Evolutionary conservation across 2,888 invertebrate species (phyloP), one percentile per base, ranked within the genome.

Genomic region (Coleophora deauratella): DNA sequence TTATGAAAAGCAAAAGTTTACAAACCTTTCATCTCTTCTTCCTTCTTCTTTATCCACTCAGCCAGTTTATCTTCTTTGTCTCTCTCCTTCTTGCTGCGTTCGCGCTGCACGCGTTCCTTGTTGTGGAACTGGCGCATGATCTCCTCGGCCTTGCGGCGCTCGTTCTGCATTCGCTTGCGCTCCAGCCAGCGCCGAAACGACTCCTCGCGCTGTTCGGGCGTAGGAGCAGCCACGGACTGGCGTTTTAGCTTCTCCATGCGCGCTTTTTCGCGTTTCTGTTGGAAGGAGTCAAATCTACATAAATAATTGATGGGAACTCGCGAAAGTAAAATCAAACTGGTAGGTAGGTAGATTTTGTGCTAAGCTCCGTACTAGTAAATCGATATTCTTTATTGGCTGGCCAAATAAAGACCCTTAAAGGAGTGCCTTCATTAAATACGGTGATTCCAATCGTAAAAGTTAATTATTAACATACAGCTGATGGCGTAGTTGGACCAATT

Each of bases 11-110:
- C n/a, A n/a, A n/a, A n/a, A n/a, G n/a, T n/a, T 21, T 21, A 36
- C 41, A 50, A 62, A 90, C 90, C 82, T 79, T 89, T 88, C 42
- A 87, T 81, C 10, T 80, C 75, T 43, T 88, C 87, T 41, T 89
- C 87, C 49, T 91, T 91, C 51, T 76, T 88, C 37, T 78, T 79
- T 27, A 86, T 70, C 91, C 91, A 91, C 33, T 72, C 81, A 28
- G 80, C 73, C 21, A 88, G 66, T 48, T 87, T 86, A 38, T 86
- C 84, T 33, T 82, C 80, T 45, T 82, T 85, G 28, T 65, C 66
- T 30, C 65, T 64, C 36, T 78, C 72, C 1, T 75, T 75, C 47
- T 71, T 78, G 21, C 49, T 57, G 1, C 73, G 63, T 40, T 87
- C 77, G 39, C 71, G 72, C 44, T 78, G 80, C 1, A 67, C 50